Base-by-base conservation (phyloP, 2,888 invertebrate species). In the Litoditis marina region DNA sequence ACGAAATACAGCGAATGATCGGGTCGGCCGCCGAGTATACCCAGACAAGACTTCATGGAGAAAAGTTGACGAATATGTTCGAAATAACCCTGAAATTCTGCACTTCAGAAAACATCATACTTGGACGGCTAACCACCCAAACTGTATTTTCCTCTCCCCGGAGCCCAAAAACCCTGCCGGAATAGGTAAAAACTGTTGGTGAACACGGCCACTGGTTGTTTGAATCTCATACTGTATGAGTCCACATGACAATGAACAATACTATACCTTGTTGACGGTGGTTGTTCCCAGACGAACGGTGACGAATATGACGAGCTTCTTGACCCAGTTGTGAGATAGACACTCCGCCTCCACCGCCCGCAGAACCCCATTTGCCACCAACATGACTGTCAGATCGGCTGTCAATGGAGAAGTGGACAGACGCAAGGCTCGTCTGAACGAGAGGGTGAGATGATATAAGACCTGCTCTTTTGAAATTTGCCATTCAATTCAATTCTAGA, bases 1-100 rank as follows among this genome's bases (percentile, higher is more conserved):
- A 94, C 88, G 86, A 94, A 93, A 84, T 92, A 94, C 36, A 94
- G 85, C 19, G 94, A 92, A 87, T 93, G 93, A 82, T 91, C 91
- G 0, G 94, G 94, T 77, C 91, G 87, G 16, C 94, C 94, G 7
- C 94, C 94, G 80, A 94, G 92, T 55, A 94, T 89, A 27, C 94
- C 94, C 78, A 94, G 89, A 79, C 92, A 93, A 78, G 89, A 88
- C 75, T 90, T 90, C 68, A 91, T 87, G 69, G 90, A 90, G 42
- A 94, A 87, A 51, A 93, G 84, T 34, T 89, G 88, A 65, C 91
- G 90, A 31, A 94, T 85, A 82, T 91, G 91, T 16, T 90, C 89
- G 13, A 89, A 89, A 85, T 94, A 94, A 56, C 90, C 88, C 69
- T 71, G 36, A 49, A 71, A 42, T 2, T 42, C 31, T 54, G 13